Conservation (phyloP, 2,888 invertebrate genomes). For the Cepaea hortensis region DNA sequence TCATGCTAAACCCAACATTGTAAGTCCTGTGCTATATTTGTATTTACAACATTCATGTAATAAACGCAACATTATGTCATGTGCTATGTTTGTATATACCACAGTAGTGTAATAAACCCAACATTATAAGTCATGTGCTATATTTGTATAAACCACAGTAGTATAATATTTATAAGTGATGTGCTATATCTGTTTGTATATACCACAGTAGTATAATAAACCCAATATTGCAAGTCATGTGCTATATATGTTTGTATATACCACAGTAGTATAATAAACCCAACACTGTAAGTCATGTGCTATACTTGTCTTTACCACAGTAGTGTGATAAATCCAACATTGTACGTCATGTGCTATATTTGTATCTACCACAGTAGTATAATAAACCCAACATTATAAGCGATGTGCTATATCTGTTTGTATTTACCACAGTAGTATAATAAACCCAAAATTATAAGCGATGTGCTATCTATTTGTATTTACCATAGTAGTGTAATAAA, state of each 20-base stretch:
- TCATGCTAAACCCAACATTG: conserved; percentile 76
- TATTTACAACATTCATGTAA: background rate
- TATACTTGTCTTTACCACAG: background rate
- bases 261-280: background rate
- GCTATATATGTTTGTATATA: background rate
- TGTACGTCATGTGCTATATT: too few relatives aligned
- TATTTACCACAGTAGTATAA: conserved; percentile 72
- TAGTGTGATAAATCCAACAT: too few relatives aligned
- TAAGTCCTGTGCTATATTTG: conserved; percentile 55
- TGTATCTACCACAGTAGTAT: background rate
- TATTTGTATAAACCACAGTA: background rate
- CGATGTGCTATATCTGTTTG: background rate
- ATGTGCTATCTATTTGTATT: background rate
- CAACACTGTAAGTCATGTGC: background rate
- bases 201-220: conserved; percentile 74
- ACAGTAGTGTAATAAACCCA: too few relatives aligned
- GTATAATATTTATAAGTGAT: background rate
- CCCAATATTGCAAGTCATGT: conserved; percentile 74
- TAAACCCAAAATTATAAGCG: conserved; percentile 75
- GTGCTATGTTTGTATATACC: background rate
- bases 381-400: background rate
- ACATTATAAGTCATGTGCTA: too few relatives aligned
- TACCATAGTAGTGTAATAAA: background rate
- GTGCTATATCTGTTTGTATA: background rate
- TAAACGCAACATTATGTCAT: background rate